These are phyloP conservation scores for Calameuta pallipes DNA, from an alignment of 2,888 invertebrate species.

Conservation along the genomic window DNA sequence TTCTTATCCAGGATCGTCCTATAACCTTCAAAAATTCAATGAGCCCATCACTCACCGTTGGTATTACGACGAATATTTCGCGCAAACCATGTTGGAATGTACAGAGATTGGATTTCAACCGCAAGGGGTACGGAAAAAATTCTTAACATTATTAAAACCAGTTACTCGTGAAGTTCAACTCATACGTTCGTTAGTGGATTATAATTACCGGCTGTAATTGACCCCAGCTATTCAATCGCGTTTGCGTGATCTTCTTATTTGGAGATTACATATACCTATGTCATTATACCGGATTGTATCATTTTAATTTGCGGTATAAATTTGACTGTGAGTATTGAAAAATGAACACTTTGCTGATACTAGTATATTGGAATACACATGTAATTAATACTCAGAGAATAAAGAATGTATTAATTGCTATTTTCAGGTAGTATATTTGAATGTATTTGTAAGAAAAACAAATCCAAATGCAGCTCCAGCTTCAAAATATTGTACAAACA, in stretches of 20 bases:
- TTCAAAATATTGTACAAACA: neutral
- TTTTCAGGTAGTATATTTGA: neutral
- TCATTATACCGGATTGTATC: neutral
- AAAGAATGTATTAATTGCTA: neutral
- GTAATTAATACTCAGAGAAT: neutral
- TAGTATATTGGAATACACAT: neutral
- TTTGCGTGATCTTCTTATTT: neutral
- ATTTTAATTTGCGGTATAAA: neutral
- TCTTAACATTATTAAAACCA: constrained; percentile 48
- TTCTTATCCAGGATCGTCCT: neutral
- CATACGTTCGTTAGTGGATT: constrained; percentile 25
- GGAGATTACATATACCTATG: neutral
- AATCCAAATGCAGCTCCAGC: neutral
- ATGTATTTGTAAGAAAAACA: neutral
- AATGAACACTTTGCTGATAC: neutral
- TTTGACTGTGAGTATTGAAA: neutral
- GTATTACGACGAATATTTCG: neutral
- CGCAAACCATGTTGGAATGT: constrained; percentile 37
- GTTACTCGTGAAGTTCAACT: constrained; percentile 34
- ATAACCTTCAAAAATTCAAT: neutral
- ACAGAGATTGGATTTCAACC: constrained; percentile 52
- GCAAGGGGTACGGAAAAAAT: constrained; percentile 39
- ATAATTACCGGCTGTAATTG: neutral
- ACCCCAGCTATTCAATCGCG: neutral
- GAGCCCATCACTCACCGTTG: neutral